Base-by-base conservation (phyloP, 2,797 vertebrate genomes). In the Delichon dasypus region DNA sequence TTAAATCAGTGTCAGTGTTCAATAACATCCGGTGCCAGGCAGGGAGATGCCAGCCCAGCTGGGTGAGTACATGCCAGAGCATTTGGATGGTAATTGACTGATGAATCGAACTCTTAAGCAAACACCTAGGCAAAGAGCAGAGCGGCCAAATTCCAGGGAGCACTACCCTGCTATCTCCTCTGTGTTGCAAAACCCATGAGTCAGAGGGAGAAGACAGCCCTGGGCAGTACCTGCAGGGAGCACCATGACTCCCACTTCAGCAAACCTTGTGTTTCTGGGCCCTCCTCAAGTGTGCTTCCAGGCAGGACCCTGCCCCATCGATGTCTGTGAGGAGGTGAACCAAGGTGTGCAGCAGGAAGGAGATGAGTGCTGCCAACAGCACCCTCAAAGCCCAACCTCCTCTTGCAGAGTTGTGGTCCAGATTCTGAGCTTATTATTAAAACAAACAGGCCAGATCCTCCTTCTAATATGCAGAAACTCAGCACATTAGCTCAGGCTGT, bases 121-220 rank as follows among this genome's bases (percentile, higher is more conserved):
- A 96, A 67, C 68, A 86, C 73, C 76, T 40, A 88, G 60, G 70
- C 73, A 94, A 75, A 89, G 88, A 94, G 80, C 87, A 78, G 76
- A 40, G 81, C 0, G 82, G 80, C 92, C 92, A 86, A 95, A 95
- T 89, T 96, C 94, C 93, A 90, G 9, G 47, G 26, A 74, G 55
- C 55, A 2, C 81, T 73, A 85, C 70, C 64, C 72, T 93, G 92
- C 84, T 93, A 72, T 94, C 93, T 93, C 64, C 2, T 0, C 79
- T 47, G 57, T 6, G 21, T 94, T 96, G 83, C 92, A 95, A 94
- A 89, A 89, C 12, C 8, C 1, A 0, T 94, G 92, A 96, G 66
- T 94, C 92, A 93, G 89, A 91, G 44, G 60, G 15, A 90, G 77
- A 58, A 90, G 78, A 55, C 12, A 88, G 80, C 64, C 88, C 87